A percentile compares a stretch with the other conserved stretches of the same genome.
phyloP scores from a whole-genome alignment of 1,140 invertebrate species.

The Doryteuthis pealeii region DNA sequence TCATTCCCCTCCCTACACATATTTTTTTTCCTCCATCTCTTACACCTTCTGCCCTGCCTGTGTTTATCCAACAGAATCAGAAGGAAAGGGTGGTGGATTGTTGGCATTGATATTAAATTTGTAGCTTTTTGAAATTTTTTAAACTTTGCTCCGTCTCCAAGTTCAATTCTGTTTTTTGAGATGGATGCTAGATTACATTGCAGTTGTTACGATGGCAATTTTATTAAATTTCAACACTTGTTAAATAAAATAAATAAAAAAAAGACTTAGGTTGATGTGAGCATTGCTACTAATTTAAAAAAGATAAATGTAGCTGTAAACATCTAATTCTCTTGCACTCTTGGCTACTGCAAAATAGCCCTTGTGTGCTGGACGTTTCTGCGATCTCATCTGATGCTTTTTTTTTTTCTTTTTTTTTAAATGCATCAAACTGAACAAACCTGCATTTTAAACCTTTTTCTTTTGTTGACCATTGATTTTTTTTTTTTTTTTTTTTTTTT shows the following conservation, averaged over 20 bases:
- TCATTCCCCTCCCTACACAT: too few relatives aligned
- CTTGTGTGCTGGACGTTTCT: neutral
- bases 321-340: neutral
- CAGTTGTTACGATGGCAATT: neutral
- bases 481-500: too few relatives aligned
- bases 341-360: neutral
- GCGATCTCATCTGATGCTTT: slow-evolving; percentile 5
- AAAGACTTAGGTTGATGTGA: neutral
- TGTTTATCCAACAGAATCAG: too few relatives aligned
- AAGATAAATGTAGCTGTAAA: neutral
- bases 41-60: too few relatives aligned
- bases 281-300: neutral
- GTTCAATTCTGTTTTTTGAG: too few relatives aligned
- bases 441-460: neutral
- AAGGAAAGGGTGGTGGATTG: too few relatives aligned
- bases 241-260: neutral
- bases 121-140: too few relatives aligned
- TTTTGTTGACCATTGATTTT: neutral
- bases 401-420: too few relatives aligned
- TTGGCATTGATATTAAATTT: too few relatives aligned
- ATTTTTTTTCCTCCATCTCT: too few relatives aligned
- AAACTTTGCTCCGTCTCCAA: too few relatives aligned
- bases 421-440: neutral
- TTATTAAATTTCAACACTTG: neutral
- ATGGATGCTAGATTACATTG: too few relatives aligned